Evolutionary conservation across 2,113 vertebrate species (phyloP).

Genomic region (Rissa tridactyla): DNA sequence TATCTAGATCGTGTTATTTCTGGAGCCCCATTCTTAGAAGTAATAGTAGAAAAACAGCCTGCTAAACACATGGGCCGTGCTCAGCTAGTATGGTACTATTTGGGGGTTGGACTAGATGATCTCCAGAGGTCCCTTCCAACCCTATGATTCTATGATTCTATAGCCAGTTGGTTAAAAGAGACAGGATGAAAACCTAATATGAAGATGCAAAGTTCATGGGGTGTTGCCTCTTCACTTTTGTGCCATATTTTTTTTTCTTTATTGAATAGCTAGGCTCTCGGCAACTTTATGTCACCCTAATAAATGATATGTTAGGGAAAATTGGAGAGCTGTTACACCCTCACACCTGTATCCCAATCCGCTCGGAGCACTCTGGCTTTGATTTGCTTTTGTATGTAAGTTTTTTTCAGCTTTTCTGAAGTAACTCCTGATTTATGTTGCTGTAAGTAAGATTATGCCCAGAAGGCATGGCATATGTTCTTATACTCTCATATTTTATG

Average conservation of each 20-base stretch:
- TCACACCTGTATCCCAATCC: background rate
- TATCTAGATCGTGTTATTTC: background rate
- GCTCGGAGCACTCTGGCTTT: background rate
- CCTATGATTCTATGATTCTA: background rate
- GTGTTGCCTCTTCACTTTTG: background rate
- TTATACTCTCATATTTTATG: background rate
- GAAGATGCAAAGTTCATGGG: background rate
- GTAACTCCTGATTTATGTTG: background rate
- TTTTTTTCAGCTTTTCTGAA: background rate
- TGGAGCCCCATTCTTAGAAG: background rate
- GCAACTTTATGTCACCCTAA: background rate
- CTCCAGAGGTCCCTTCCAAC: too few species aligned
- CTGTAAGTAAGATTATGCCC: background rate
- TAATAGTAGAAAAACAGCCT: background rate
- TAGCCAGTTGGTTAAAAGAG: background rate
- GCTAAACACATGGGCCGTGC: background rate
- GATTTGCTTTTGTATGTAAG: background rate
- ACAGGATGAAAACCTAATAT: background rate
- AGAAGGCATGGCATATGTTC: conserved; percentile 15
- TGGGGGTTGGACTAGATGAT: too few species aligned
- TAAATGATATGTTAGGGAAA: background rate
- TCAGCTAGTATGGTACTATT: background rate
- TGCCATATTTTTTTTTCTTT: background rate
- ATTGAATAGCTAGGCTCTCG: background rate
- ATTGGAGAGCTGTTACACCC: background rate